Conservation (phyloP, 2,113 vertebrate genomes). For the Lipophrys pholis region DNA sequence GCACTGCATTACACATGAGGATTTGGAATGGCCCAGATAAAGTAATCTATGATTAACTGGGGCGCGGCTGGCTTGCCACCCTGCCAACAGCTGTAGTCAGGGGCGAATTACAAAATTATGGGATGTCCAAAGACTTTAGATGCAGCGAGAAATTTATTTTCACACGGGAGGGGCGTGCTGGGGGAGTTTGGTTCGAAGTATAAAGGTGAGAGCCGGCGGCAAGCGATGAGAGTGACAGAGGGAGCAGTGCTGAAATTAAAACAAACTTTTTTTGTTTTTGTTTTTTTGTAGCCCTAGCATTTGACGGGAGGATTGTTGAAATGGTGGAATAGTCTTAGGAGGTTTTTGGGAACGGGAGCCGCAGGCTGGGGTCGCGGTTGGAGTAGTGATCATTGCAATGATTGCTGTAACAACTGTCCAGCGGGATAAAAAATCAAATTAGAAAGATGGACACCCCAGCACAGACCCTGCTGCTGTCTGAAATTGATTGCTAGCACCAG, state of each 20-base stretch:
- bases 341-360: constrained; percentile 27
- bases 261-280: constrained; percentile 33
- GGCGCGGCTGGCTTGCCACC: constrained; percentile 69
- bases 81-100: constrained; percentile 80
- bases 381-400: constrained; percentile 68
- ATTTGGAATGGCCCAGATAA: constrained; percentile 85
- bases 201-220: constrained; percentile 49
- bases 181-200: background rate
- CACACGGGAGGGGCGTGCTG: background rate
- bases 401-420: constrained; percentile 77
- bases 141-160: constrained; percentile 56
- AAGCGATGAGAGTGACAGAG: constrained; percentile 26
- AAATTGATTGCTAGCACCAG: constrained; percentile 76
- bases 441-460: constrained; percentile 72
- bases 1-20: constrained; percentile 81
- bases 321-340: constrained; percentile 23
- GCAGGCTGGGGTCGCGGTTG: constrained; percentile 32
- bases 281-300: constrained; percentile 27
- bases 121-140: constrained; percentile 77
- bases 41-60: constrained; percentile 86
- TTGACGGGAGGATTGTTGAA: constrained; percentile 42
- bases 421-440: constrained; percentile 83
- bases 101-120: constrained; percentile 76
- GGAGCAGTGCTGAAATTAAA: constrained; percentile 43
- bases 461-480: constrained; percentile 58